These are phyloP conservation scores for Cephonodes hylas DNA, from an alignment of 2,888 invertebrate genomes.

Conservation along the genomic window DNA sequence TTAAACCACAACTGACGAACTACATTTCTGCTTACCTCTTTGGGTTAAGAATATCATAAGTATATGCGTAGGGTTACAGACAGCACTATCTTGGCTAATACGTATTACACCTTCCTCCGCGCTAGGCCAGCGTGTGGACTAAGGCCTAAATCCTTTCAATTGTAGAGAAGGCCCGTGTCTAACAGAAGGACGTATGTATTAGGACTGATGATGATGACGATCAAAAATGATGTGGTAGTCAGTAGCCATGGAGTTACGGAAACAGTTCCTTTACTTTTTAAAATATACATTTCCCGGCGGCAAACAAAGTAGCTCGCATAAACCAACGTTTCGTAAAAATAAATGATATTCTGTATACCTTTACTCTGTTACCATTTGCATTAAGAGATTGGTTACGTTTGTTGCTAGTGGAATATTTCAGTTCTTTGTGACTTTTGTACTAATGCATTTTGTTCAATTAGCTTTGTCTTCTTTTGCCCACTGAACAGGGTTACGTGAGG, in stretches of 20 bases:
- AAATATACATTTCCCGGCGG: background rate
- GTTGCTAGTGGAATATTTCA: slow-evolving; percentile 12
- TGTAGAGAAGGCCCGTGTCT: no score
- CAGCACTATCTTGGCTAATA: no score
- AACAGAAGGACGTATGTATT: no score
- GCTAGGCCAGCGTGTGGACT: no score
- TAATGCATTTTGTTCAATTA: slow-evolving; percentile 16
- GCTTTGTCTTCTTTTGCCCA: slow-evolving; percentile 8
- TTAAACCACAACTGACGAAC: no score
- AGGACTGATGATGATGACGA: no score
- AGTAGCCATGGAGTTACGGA: background rate
- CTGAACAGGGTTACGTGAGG: background rate
- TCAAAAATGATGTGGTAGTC: background rate
- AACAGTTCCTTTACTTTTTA: background rate
- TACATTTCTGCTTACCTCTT: no score
- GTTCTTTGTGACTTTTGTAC: slow-evolving; percentile 7
- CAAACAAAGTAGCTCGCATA: background rate
- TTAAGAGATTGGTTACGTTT: slow-evolving; percentile 19
- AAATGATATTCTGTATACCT: slow-evolving; percentile 17
- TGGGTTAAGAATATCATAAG: no score
- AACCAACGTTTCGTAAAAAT: slow-evolving; percentile 10
- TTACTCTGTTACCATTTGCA: slow-evolving; percentile 18
- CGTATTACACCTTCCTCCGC: no score
- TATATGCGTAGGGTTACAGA: no score
- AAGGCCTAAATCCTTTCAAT: no score